Evolutionary conservation across 1,140 invertebrate genomes (phyloP).

Genomic region (Sipha flava): DNA sequence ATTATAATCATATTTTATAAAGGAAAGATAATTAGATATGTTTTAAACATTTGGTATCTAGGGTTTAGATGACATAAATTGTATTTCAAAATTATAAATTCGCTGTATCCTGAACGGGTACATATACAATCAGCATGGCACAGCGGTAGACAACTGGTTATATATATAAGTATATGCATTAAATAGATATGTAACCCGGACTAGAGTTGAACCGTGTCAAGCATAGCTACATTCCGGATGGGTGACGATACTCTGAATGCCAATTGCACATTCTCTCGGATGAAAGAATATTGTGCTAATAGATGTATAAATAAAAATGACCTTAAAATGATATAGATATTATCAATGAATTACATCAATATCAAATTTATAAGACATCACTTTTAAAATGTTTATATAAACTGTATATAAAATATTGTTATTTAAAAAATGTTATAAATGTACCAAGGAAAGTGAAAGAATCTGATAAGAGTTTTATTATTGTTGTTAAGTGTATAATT

Average conservation of each 20-base stretch:
- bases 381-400: too few relatives aligned
- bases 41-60: too few relatives aligned
- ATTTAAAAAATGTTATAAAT: neutral
- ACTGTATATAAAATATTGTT: too few relatives aligned
- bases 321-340: too few relatives aligned
- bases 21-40: too few relatives aligned
- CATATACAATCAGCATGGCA: neutral
- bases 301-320: too few relatives aligned
- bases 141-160: neutral
- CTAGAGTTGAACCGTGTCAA: neutral
- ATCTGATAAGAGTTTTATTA: neutral
- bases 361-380: too few relatives aligned
- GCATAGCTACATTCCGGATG: slow-evolving; percentile 18
- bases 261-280: neutral
- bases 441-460: neutral
- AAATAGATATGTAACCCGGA: neutral
- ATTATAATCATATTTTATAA: too few relatives aligned
- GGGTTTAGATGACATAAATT: neutral
- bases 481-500: neutral
- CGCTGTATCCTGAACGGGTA: neutral
- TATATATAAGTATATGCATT: neutral
- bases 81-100: neutral
- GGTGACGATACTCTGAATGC: neutral
- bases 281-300: neutral
- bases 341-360: too few relatives aligned